A percentile compares a stretch with the other conserved stretches of the same genome.
These are phyloP conservation scores for Lordiphosa fenestrarum DNA, from an alignment of 2,888 invertebrate genomes.

Conservation along the genomic window DNA sequence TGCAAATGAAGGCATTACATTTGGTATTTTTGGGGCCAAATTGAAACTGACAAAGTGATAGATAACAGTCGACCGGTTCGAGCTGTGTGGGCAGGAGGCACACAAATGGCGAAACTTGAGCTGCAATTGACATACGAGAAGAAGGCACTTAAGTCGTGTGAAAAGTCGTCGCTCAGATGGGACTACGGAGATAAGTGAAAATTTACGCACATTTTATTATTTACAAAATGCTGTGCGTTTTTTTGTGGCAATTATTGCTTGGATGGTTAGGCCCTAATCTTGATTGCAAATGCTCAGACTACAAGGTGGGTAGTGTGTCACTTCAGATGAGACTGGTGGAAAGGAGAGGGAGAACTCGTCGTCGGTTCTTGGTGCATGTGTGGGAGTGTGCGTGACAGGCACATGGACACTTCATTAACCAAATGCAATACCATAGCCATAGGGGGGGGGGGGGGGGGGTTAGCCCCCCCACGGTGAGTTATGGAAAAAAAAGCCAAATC, in stretches of 20 bases:
- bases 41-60: conserved; percentile 67
- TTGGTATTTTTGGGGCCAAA: conserved; percentile 46
- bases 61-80: conserved; percentile 56
- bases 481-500: conserved; percentile 4
- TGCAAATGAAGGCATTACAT: conserved; percentile 74
- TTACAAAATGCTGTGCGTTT: conserved; percentile 39
- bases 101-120: conserved; percentile 18
- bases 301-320: conserved; percentile 34
- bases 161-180: conserved; percentile 45
- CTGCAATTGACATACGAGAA: conserved; percentile 30
- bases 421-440: conserved; percentile 35
- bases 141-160: conserved; percentile 46
- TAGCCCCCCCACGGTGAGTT: conserved; percentile 3
- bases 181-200: conserved; percentile 29
- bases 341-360: background rate
- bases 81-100: background rate
- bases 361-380: conserved; percentile 21
- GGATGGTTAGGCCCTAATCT: conserved; percentile 13
- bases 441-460: background rate
- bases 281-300: conserved; percentile 12
- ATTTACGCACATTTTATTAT: conserved; percentile 43
- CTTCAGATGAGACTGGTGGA: conserved; percentile 4
- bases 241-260: conserved; percentile 37
- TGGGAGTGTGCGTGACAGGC: conserved; percentile 34
- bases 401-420: conserved; percentile 59